A percentile compares a stretch with the other conserved stretches of the same genome.
phyloP scores from a whole-genome alignment of 2,888 invertebrate species.

The Sminthurides aquaticus region DNA sequence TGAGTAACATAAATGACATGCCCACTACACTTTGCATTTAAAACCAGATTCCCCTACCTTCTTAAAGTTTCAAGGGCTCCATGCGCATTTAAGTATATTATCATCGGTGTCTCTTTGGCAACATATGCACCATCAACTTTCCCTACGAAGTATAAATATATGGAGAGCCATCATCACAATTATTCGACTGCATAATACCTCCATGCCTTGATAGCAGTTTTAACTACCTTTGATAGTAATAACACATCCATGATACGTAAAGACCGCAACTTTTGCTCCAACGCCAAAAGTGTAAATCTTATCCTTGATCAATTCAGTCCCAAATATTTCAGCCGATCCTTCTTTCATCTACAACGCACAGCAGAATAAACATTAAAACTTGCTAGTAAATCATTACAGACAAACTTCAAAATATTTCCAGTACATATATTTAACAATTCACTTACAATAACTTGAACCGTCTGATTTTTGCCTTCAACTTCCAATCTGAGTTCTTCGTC shows the following conservation, averaged over 20 bases:
- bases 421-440: not conserved
- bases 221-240: slow-evolving; percentile 73
- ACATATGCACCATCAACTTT: slow-evolving; percentile 88
- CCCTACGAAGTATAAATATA: too few relatives aligned
- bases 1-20: too few relatives aligned
- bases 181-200: too few relatives aligned
- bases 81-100: slow-evolving; percentile 89
- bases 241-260: slow-evolving; percentile 90
- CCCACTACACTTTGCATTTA: too few relatives aligned
- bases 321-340: slow-evolving; percentile 93
- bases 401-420: not conserved
- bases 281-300: slow-evolving; percentile 82
- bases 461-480: slow-evolving; percentile 78
- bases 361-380: too few relatives aligned
- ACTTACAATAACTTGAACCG: slow-evolving; percentile 65
- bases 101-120: slow-evolving; percentile 95
- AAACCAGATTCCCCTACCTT: too few relatives aligned
- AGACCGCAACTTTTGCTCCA: slow-evolving; percentile 90
- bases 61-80: slow-evolving; percentile 87
- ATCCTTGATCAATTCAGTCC: slow-evolving; percentile 87
- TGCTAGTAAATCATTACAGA: not conserved
- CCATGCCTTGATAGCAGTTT: not conserved
- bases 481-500: slow-evolving; percentile 91
- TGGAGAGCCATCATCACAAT: not conserved
- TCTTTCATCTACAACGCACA: slow-evolving; percentile 60